phyloP scores from a whole-genome alignment of 2,888 invertebrate genomes.

The Drosophila borborema region DNA sequence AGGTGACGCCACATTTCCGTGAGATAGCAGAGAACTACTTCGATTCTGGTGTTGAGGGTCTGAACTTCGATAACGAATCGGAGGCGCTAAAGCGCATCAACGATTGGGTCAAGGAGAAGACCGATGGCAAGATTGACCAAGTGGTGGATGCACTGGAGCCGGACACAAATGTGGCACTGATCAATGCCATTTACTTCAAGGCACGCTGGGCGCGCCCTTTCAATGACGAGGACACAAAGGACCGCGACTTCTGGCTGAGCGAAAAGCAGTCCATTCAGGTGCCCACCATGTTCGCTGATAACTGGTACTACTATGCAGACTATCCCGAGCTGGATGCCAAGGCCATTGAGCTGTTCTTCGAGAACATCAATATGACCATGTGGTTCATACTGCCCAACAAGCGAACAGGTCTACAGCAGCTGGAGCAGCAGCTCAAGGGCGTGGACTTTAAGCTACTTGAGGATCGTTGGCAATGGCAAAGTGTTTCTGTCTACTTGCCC shows the following conservation, averaged over 20 bases:
- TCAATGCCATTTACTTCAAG: conserved; percentile 96
- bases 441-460: conserved; percentile 87
- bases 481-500: conserved; percentile 89
- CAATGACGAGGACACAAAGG: conserved; percentile 86
- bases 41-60: conserved; percentile 88
- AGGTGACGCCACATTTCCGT: conserved; percentile 87
- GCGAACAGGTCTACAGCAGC: conserved; percentile 88
- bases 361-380: conserved; percentile 90
- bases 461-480: conserved; percentile 86
- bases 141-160: conserved; percentile 88
- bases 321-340: conserved; percentile 86
- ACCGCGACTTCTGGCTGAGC: conserved; percentile 89
- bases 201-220: conserved; percentile 92
- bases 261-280: conserved; percentile 86
- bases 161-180: conserved; percentile 90
- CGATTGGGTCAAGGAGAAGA: conserved; percentile 92
- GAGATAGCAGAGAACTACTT: conserved; percentile 88
- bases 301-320: conserved; percentile 86
- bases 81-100: conserved; percentile 89
- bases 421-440: conserved; percentile 88
- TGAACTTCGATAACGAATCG: conserved; percentile 88
- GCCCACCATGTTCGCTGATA: conserved; percentile 90
- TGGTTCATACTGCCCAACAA: conserved; percentile 91
- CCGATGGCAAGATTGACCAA: conserved; percentile 92
- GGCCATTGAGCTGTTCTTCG: conserved; percentile 91